Evolutionary conservation across 2,113 vertebrate genomes (phyloP).

Genomic region (Mobula hypostoma): DNA sequence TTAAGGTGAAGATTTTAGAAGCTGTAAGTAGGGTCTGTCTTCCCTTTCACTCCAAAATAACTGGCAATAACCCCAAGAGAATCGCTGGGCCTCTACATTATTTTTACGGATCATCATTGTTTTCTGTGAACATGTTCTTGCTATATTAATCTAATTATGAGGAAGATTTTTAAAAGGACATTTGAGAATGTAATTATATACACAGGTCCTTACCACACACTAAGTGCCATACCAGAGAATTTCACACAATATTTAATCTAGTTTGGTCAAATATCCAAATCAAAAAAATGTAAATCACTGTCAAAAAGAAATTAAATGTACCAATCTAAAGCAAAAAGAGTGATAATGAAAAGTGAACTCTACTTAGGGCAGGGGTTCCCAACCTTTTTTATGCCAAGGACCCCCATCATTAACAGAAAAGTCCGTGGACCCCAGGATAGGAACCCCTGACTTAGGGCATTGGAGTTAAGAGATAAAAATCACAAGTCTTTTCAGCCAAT

Average conservation of each 20-base stretch:
- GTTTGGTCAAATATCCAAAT: background rate
- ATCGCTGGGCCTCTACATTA: background rate
- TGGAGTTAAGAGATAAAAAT: background rate
- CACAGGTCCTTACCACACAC: background rate
- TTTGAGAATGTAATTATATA: background rate
- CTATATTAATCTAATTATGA: background rate
- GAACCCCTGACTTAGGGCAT: background rate
- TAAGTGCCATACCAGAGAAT: background rate
- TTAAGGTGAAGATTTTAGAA: too few species aligned
- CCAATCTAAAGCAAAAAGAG: background rate
- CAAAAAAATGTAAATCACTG: background rate
- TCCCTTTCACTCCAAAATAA: background rate
- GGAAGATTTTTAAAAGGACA: background rate
- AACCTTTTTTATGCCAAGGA: too few species aligned
- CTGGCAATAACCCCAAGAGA: background rate
- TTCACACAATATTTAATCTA: background rate
- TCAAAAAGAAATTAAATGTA: background rate
- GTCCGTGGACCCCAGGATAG: too few species aligned
- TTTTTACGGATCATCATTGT: background rate
- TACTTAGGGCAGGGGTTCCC: too few species aligned
- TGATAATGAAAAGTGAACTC: background rate
- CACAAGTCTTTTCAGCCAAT: background rate
- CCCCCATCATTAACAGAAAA: too few species aligned
- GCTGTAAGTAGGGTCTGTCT: too few species aligned
- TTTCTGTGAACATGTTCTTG: background rate